Percentiles rank a stretch among this genome's conserved stretches.
Conservation (phyloP, 2,797 vertebrate species). For the Muscicapa striata region DNA sequence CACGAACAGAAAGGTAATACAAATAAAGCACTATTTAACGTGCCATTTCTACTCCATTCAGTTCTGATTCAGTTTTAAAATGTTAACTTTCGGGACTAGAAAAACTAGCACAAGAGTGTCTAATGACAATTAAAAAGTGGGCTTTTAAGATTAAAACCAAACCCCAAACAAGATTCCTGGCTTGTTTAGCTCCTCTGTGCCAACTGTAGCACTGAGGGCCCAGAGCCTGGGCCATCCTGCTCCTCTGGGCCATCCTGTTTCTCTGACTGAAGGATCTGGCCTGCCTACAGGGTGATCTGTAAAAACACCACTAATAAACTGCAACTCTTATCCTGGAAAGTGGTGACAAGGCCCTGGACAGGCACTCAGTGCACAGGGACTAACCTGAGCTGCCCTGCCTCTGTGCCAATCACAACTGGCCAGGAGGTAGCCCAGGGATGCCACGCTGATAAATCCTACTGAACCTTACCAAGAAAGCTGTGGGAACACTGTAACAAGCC, state of each 20-base stretch:
- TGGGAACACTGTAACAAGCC: background rate
- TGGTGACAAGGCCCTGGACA: slow-evolving; percentile 8
- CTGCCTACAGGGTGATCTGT: background rate
- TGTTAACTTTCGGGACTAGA: background rate
- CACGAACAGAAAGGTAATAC: slow-evolving; percentile 1
- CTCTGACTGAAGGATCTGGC: background rate
- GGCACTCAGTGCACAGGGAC: background rate
- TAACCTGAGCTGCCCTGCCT: background rate
- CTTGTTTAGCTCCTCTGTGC: slow-evolving; percentile 1
- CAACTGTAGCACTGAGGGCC: background rate
- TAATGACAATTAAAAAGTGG: background rate
- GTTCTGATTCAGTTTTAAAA: slow-evolving; percentile 19
- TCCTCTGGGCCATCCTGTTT: background rate
- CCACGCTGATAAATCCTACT: background rate
- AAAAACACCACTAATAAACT: slow-evolving; percentile 25
- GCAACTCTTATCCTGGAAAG: slow-evolving; percentile 27
- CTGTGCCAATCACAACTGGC: background rate
- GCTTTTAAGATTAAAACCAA: background rate
- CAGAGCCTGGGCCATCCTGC: background rate
- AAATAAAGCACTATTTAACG: background rate
- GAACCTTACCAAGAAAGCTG: background rate
- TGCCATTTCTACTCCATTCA: background rate
- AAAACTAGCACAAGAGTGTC: background rate
- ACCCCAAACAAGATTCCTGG: background rate
- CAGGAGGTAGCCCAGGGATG: background rate